Base-by-base conservation (phyloP, 2,797 vertebrate species). In the Gallinago stenura region DNA sequence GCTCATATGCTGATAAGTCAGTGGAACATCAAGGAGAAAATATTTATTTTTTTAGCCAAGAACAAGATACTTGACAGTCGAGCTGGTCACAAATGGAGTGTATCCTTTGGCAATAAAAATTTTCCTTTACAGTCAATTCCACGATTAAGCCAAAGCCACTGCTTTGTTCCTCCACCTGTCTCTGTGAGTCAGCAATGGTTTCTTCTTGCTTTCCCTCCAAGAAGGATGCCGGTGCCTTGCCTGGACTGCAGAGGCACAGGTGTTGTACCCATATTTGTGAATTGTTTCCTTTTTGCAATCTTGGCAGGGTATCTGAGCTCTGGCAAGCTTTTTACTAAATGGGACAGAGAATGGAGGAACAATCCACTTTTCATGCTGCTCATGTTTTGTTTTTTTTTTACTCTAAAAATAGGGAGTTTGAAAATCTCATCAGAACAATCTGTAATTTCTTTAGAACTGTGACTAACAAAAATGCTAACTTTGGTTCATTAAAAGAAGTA, bases 81-180 rank as follows among this genome's bases (percentile, higher is more conserved):
- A 92, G 16, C 8, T 61, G 82, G 85, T 89, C 53, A 82, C 68
- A 81, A 87, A 85, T 30, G 50, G 53, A 76, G 31, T 33, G 43
- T 93, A 31, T 89, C 51, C 35, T 87, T 83, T 95, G 83, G 82
- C 72, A 96, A 69, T 22, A 90, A 77, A 91, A 81, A 9, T 57
- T 86, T 93, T 95, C 91, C 79, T 81, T 88, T 89, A 48, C 51
- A 77, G 83, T 83, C 65, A 46, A 60, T 83, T 83, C 46, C 33
- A 37, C 25, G 53, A 83, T 94, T 93, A 82, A 85, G 65, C 35
- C 81, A 92, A 95, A 71, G 60, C 33, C 85, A 37, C 54, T 77
- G 71, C 77, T 95, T 95, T 93, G 82, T 95, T 91, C n/a, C 68
- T 89, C 81, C 94, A 96, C 90, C 95, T 97, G 95, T 83, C 77